Evolutionary conservation across 2,888 invertebrate species (phyloP), one percentile per base, ranked within the genome.

Genomic region (Drosophila trichaetosa): DNA sequence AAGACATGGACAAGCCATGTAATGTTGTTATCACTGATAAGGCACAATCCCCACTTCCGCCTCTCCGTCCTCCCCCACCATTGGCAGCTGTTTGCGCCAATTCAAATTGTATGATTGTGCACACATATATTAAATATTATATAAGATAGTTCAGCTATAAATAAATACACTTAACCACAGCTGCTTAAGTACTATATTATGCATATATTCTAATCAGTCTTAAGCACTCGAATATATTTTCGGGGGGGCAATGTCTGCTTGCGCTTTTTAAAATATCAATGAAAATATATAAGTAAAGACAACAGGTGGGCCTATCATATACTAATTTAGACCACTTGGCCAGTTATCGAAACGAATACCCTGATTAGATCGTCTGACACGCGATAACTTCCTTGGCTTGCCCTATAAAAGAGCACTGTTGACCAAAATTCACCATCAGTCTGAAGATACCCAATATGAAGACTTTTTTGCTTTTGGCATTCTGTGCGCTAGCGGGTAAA

Each of bases 351-450:
- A 34, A 31, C 21, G 10, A 16, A 57, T 31, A 16, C 16, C 13
- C 8, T 69, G 80, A 76, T 79, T 54, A 72, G 53, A 51, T 48
- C 40, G 51, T 13, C 11, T 18, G 21, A 5, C 21, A 27, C 16
- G 31, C 49, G 68, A 69, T 73, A 57, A 63, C 29, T 54, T 34
- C 31, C 7, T 31, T 16, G n/a, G 29, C 10, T 16, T 54, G 56
- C 53, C 31, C 67, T 82, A 81, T 81, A 81, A 77, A 82, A 82
- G 77, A 27, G 49, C 49, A 27, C 2, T 46, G 61, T n/a, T 62
- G 36, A 8, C 18, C 29, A 7, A 38, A 61, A 49, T 24, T 3
- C 18, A 8, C 4, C 33, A 69, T 66, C 74, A 79, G 64, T 74
- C 65, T 13, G 67, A 60, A 59, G 33, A 53, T 61, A 33, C 36